Percentiles rank a stretch among this genome's conserved stretches.
Conservation (phyloP, 2,888 invertebrate genomes). For the Galeopsomyia nigrocyanea region DNA sequence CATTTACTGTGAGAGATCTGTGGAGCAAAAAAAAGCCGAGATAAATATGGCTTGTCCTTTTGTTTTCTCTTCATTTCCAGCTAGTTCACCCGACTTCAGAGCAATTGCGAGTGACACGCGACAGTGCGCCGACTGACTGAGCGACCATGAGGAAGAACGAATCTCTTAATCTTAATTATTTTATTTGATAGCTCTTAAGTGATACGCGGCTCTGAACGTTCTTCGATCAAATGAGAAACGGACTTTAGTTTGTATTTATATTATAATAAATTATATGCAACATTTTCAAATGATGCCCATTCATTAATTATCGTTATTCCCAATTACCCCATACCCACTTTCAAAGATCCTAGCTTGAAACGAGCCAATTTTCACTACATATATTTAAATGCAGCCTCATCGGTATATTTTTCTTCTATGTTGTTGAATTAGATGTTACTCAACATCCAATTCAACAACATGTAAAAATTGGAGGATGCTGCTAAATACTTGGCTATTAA, state of each 20-base stretch:
- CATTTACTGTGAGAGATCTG: not conserved
- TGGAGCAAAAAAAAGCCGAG: no score
- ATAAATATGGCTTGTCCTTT: constrained; percentile 1
- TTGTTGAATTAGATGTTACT: no score
- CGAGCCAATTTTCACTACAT: no score
- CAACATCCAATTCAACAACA: no score
- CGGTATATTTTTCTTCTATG: no score
- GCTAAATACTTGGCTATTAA: no score
- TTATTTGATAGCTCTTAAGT: constrained; percentile 39
- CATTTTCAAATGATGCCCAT: constrained; percentile 5
- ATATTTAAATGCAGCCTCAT: no score
- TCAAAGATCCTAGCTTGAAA: no score
- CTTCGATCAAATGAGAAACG: constrained; percentile 11
- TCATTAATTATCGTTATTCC: no score
- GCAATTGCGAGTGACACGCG: not conserved
- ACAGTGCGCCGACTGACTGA: no score
- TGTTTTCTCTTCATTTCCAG: constrained; percentile 21
- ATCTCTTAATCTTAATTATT: constrained; percentile 43
- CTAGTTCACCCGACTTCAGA: constrained; percentile 15
- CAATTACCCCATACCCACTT: no score
- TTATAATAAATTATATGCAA: constrained; percentile 38
- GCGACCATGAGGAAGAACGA: constrained; percentile 18
- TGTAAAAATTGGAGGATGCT: no score
- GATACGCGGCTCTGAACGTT: constrained; percentile 23
- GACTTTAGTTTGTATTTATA: constrained; percentile 36